Evolutionary conservation across 2,797 vertebrate genomes (phyloP), one percentile per base, ranked within the genome.

Genomic region (Cottoperca gobio): DNA sequence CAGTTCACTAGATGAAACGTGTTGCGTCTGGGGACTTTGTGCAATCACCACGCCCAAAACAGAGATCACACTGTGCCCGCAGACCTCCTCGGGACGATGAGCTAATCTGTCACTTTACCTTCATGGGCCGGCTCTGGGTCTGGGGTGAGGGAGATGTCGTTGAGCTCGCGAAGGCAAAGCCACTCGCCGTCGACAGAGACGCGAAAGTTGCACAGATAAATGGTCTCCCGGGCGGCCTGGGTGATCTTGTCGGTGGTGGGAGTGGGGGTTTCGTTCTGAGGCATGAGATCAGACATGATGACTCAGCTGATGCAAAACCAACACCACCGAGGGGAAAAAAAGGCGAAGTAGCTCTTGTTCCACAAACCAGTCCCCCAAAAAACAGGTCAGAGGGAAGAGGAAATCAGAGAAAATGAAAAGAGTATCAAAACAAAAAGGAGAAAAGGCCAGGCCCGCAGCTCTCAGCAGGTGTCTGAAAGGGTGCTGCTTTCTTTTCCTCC

Each of bases 211-310:
- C 98, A 99, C 81, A 99, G 96, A 94, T 99, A 99, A 92, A 99
- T 99, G 93, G 98, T 99, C 95, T 99, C 98, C 90, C 99, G 95
- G 92, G 98, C 98, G 78, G 98, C 98, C 94, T 99, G 98, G 72
- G 98, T 99, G 96, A 99, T 99, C 96, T 99, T 99, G 96, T 99
- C 98, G 59, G 97, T 98, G 93, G 97, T 99, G 92, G 98, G 97
- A 93, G 98, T 99, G 88, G 98, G 97, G 91, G 97, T 98, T 81
- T 99, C 98, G 84, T 96, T 96, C 93, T 97, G 98, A 92, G 97
- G 97, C 87, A 95, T 99, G 95, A 99, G 96, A 94, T 99, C 97
- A 88, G 98, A 97, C 98, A 99, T 99, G 96, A 96, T 99, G 98
- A 99, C 97, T 99, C 98, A 97, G 97, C 96, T 95, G 94, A 92